A percentile compares a stretch with the other conserved stretches of the same genome.
Evolutionary conservation across 2,888 invertebrate species (phyloP).

Genomic region (Uropetala carovei): DNA sequence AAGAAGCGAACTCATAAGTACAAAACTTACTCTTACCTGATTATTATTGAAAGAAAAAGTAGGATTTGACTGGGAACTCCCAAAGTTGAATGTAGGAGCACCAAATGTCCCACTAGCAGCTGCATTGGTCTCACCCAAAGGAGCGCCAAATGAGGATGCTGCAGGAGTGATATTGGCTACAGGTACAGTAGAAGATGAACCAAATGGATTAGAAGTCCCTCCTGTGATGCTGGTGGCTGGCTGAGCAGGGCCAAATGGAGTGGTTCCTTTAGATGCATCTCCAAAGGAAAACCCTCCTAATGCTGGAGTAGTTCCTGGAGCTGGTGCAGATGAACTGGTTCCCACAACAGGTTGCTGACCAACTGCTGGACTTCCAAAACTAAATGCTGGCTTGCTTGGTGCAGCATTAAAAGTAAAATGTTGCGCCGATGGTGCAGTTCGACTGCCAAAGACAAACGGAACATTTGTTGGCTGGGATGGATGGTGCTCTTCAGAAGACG

Average conservation of each 20-base stretch:
- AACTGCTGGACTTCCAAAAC: neutral
- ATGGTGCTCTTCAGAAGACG: neutral
- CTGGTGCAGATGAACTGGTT: neutral
- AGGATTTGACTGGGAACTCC: conserved; percentile 36
- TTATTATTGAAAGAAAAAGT: conserved; percentile 21
- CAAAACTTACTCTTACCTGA: neutral
- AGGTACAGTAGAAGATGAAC: conserved; percentile 13
- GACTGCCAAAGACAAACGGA: conserved; percentile 32
- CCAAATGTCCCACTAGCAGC: conserved; percentile 29
- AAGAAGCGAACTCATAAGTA: too few relatives aligned
- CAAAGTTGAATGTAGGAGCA: conserved; percentile 35
- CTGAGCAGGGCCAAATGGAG: conserved; percentile 25
- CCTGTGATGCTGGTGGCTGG: conserved; percentile 22
- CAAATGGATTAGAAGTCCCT: conserved; percentile 52
- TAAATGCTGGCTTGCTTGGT: conserved; percentile 45
- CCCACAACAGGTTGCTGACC: neutral
- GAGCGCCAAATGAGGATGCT: conserved; percentile 23
- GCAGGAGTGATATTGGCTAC: conserved; percentile 33
- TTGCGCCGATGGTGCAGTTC: neutral
- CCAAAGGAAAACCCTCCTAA: conserved; percentile 48
- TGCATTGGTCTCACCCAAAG: conserved; percentile 16
- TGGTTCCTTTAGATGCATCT: neutral
- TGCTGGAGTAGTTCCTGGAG: conserved; percentile 16
- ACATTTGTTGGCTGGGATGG: conserved; percentile 17
- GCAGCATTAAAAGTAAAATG: conserved; percentile 42